A percentile compares a stretch with the other conserved stretches of the same genome.
These are phyloP conservation scores for Adelognathus sp. DNA, from an alignment of 2,888 invertebrate species.

Conservation along the genomic window DNA sequence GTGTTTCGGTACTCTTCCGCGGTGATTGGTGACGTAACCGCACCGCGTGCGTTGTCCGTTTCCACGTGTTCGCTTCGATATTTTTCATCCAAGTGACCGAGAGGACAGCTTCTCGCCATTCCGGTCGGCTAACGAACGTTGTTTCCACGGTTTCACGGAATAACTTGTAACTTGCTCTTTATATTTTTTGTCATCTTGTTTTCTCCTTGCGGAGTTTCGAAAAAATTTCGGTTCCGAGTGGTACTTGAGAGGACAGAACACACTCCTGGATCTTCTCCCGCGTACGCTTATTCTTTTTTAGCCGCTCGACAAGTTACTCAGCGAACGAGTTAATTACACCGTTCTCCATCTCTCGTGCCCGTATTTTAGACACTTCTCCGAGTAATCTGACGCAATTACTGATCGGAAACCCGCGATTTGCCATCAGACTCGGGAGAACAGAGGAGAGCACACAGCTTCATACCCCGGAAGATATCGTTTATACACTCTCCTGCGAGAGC, in stretches of 20 bases:
- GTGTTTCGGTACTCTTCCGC: background rate
- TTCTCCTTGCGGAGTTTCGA: background rate
- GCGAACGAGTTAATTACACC: constrained; percentile 36
- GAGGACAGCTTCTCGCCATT: background rate
- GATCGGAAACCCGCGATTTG: constrained; percentile 50
- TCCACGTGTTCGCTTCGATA: constrained; percentile 63
- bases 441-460: background rate
- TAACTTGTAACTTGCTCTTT: constrained; percentile 8
- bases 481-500: background rate
- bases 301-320: constrained; percentile 21
- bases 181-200: background rate
- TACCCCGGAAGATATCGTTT: constrained; percentile 27
- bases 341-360: constrained; percentile 28
- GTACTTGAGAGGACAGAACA: background rate
- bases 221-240: background rate
- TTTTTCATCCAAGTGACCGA: background rate
- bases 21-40: constrained; percentile 15
- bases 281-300: background rate
- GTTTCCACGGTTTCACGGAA: constrained; percentile 5
- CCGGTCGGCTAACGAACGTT: constrained; percentile 19
- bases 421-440: constrained; percentile 19
- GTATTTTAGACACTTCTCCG: constrained; percentile 29
- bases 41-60: constrained; percentile 60
- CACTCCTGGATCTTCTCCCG: constrained; percentile 3
- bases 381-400: constrained; percentile 47